A percentile compares a stretch with the other conserved stretches of the same genome.
Conservation (phyloP, 2,113 vertebrate species). For the Siniperca knerii region DNA sequence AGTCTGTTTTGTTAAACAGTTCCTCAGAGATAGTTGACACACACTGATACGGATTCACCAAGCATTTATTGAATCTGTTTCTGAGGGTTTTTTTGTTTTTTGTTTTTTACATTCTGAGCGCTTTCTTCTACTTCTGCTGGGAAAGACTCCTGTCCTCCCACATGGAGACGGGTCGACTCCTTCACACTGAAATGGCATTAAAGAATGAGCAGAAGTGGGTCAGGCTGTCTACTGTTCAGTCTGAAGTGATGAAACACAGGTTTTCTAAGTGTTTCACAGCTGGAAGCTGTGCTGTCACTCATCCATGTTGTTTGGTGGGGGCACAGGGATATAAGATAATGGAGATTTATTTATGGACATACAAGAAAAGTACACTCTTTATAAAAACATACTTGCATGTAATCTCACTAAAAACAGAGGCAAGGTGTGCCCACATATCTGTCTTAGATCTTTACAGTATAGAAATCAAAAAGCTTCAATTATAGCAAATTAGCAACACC, state of each 20-base stretch:
- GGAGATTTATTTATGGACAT: background rate
- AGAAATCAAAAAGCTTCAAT: background rate
- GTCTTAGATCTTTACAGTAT: background rate
- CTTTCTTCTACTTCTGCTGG: slow-evolving; percentile 4
- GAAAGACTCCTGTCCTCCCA: slow-evolving; percentile 32
- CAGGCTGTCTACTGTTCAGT: slow-evolving; percentile 17
- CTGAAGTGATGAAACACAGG: slow-evolving; percentile 40
- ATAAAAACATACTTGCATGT: background rate
- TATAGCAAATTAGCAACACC: background rate
- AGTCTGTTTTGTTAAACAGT: background rate
- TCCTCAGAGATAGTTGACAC: background rate
- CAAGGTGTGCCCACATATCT: background rate
- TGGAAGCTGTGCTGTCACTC: background rate
- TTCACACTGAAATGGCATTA: slow-evolving; percentile 12
- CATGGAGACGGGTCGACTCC: slow-evolving; percentile 5
- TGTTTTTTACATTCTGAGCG: background rate
- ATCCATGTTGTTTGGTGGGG: background rate
- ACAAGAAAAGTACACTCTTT: background rate
- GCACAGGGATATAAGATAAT: background rate
- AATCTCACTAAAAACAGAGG: background rate
- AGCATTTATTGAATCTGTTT: slow-evolving; percentile 3
- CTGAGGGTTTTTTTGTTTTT: background rate
- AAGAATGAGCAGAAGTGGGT: slow-evolving; percentile 30
- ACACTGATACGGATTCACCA: background rate
- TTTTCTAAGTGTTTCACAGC: slow-evolving; percentile 25